Percentiles rank a stretch among this genome's conserved stretches.
Conservation (phyloP, 2,888 invertebrate genomes). For the Auanema sp. region DNA sequence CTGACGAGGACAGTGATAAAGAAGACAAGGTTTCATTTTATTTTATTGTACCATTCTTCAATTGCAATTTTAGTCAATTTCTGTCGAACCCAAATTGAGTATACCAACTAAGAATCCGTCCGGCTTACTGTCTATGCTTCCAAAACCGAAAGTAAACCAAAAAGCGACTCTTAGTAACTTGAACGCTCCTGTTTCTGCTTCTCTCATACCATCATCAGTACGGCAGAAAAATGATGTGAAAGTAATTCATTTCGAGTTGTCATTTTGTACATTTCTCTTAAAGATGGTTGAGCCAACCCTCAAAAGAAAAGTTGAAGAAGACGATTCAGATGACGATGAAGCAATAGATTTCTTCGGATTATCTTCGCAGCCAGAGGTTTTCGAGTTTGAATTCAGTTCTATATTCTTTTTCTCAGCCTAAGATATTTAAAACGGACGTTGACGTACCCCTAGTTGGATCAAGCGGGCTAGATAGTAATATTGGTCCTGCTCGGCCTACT, state of each 20-base stretch:
- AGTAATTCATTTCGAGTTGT: neutral
- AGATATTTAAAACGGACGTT: constrained; percentile 2
- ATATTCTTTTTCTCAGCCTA: constrained; percentile 9
- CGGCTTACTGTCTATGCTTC: constrained; percentile 15
- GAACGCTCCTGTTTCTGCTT: neutral
- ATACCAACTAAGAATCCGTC: neutral
- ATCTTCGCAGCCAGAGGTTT: constrained; percentile 22
- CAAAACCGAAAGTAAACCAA: constrained; percentile 15
- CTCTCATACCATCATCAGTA: constrained; percentile 6
- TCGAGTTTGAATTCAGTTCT: neutral
- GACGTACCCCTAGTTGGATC: constrained; percentile 27
- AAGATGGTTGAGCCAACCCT: neutral
- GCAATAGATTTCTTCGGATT: constrained; percentile 44
- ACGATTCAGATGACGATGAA: constrained; percentile 27
- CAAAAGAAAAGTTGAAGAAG: constrained; percentile 18
- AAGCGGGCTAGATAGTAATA: constrained; percentile 27
- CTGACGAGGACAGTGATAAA: constrained; percentile 21
- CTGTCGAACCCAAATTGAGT: neutral
- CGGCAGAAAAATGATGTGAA: neutral
- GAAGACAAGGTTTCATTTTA: constrained; percentile 16
- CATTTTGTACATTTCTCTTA: neutral
- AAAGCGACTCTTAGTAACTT: neutral
- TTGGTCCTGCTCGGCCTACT: constrained; percentile 40
- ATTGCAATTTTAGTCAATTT: no score
- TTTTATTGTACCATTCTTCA: no score